Evolutionary conservation across 2,113 vertebrate genomes (phyloP), one percentile per base, ranked within the genome.

Genomic region (Cavia porcellus): DNA sequence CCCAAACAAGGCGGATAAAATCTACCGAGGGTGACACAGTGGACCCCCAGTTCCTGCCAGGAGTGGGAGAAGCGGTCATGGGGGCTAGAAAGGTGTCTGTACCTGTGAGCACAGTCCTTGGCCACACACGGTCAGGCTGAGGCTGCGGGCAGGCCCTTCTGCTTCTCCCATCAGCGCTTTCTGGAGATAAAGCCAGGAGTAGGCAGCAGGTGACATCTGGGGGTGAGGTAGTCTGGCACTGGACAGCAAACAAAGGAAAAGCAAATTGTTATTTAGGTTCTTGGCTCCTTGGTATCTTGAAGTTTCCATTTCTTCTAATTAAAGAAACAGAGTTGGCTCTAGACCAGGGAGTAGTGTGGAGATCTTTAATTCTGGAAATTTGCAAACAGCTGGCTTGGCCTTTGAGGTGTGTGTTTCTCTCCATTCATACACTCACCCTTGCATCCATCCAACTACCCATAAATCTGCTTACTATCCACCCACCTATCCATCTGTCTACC

Each of bases 281-380:
- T 61, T 45, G 11, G 57, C 9, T 24, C 66, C 77, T 47, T 42
- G 38, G 50, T 38, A 19, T 42, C 77, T 66, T 45, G 38, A 28
- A 35, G 32, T 61, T 83, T 85, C 72, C 7, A 30, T 38, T 92
- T 62, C 9, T 57, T 92, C 82, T 35, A 59, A 59, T 77, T 8
- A 93, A 81, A 75, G 62, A 52, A 72, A 86, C 11, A 38, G 87
- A 90, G 70, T 64, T 38, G 13, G 14, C 22, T 75, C 32, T 10
- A 55, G 79, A 20, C 38, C 79, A 52, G 66, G 68, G 57, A 86
- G 68, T 30, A 57, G 17, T 11, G 2, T 15, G 75, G 24, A 55
- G 72, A 62, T 68, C 55, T 3, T 75, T 94, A 42, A 62, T 92
- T 83, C 28, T 92, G 88, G 80, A 94, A 79, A 80, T 38, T 92